Base-by-base conservation (phyloP, 1,140 invertebrate genomes). In the Capitella teleta region DNA sequence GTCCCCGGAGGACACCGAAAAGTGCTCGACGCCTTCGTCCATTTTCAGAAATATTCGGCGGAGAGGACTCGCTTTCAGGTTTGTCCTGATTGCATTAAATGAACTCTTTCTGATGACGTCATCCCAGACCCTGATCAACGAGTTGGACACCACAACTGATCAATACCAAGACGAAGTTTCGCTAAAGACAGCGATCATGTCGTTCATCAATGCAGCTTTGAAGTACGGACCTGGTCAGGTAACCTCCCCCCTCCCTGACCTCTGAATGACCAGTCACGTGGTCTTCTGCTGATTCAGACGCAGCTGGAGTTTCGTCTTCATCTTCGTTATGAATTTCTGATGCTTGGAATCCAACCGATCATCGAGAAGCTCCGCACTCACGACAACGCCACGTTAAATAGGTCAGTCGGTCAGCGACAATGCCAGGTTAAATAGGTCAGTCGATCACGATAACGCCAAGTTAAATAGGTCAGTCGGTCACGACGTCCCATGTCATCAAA, bases 151-250 rank as follows among this genome's bases (percentile, higher is more conserved):
- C 28, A 89, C 84, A 38, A 89, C 84, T 1, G 88, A 89, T 1
- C 79, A 83, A 12, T 91, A 90, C 63, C 78, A 83, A 48, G 89
- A 94, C 51, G 90, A 94, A 68, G 79, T 95, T 3, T 84, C 83
- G 19, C 68, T 96, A 0, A 95, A 97, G 74, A 96, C 92, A 0
- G 92, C 92, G 4, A 87, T 97, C 42, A 95, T 98, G 91, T 95
- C 90, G 1, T 94, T 98, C 59, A 82, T 98, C 28, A 98, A 98
- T 68, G 93, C 94, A 2, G 85, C 97, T 0, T 74, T 98, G 2
- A 93, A 92, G 69, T 97, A 94, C 62, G 93, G 93, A 1, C 86
- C 90, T 2, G 92, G 94, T 1, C 87, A 96, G 72, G 75, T 77
- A 49, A 48, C 46, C 45, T 47, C 8, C 43, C 21, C 2, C 25